Evolutionary conservation across 2,888 invertebrate genomes (phyloP).

Genomic region (Tenthredo mesomela): DNA sequence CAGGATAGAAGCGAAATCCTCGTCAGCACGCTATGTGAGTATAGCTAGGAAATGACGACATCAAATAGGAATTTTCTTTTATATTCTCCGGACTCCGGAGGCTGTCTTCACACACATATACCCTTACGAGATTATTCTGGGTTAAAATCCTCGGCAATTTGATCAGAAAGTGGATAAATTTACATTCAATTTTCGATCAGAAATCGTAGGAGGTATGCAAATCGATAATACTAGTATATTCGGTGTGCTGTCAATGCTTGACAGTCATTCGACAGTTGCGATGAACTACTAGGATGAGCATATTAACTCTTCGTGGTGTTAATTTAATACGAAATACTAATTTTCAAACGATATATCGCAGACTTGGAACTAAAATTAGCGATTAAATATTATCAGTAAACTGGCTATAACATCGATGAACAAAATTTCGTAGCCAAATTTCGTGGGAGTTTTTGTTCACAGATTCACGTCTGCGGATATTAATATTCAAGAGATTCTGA

Average conservation of each 20-base stretch:
- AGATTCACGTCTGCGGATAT: neutral
- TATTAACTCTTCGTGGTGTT: neutral
- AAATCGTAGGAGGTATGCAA: neutral
- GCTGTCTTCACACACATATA: neutral
- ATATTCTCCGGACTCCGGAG: neutral
- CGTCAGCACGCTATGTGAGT: neutral
- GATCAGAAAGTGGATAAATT: neutral
- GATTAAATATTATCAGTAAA: neutral
- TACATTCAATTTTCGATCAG: neutral
- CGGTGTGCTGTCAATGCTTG: no score
- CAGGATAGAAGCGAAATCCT: neutral
- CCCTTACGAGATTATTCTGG: neutral
- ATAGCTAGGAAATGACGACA: constrained; percentile 13
- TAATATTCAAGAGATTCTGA: constrained; percentile 8
- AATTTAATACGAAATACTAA: neutral
- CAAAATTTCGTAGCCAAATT: neutral
- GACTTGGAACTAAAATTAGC: neutral
- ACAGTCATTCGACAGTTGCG: neutral
- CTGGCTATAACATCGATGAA: neutral
- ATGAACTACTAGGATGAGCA: neutral
- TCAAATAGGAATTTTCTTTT: neutral
- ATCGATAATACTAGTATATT: neutral
- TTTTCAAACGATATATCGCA: neutral
- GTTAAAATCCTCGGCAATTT: neutral
- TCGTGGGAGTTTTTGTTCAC: neutral